phyloP scores from a whole-genome alignment of 2,888 invertebrate genomes.

The Nudaria mundana region DNA sequence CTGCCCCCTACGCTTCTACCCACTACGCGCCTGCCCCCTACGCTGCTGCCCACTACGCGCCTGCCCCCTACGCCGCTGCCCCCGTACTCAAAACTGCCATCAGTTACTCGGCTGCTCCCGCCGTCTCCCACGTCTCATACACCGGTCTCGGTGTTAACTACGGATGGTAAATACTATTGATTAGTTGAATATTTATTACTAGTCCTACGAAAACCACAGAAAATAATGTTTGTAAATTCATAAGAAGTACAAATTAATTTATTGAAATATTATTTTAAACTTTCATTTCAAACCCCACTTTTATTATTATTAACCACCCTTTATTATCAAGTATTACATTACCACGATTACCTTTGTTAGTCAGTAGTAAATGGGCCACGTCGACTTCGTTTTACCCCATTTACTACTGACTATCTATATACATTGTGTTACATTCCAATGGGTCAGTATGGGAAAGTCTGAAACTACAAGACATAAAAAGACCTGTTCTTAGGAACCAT shows the following conservation, averaged over 20 bases:
- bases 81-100: slow-evolving; percentile 49
- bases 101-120: slow-evolving; percentile 56
- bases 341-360: too few species aligned
- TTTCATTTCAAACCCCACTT: too few species aligned
- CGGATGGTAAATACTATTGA: slow-evolving; percentile 57
- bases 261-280: too few species aligned
- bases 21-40: slow-evolving; percentile 22
- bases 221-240: background rate
- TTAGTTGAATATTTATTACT: slow-evolving; percentile 17
- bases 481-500: too few species aligned
- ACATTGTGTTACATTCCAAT: too few species aligned
- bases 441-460: too few species aligned
- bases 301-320: too few species aligned
- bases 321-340: too few species aligned
- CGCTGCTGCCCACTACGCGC: slow-evolving; percentile 23
- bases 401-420: too few species aligned
- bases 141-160: slow-evolving; percentile 78
- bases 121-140: slow-evolving; percentile 77
- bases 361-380: too few species aligned
- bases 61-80: slow-evolving; percentile 48
- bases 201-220: background rate
- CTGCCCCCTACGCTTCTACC: slow-evolving; percentile 19
- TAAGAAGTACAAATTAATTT: background rate
- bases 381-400: too few species aligned
- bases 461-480: too few species aligned